phyloP scores from a whole-genome alignment of 2,113 vertebrate genomes.

The Larimichthys crocea region DNA sequence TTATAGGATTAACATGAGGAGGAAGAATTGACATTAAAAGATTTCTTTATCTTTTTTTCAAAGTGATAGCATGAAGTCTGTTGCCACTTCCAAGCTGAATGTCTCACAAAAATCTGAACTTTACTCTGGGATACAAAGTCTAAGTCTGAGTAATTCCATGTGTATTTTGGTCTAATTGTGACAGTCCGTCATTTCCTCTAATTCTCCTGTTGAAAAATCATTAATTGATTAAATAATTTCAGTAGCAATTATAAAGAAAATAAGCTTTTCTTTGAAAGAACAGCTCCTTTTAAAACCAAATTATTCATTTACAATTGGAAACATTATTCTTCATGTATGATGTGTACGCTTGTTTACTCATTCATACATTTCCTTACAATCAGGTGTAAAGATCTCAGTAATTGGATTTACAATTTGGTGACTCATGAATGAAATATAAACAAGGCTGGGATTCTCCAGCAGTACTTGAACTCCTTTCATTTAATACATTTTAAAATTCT shows the following conservation, averaged over 20 bases:
- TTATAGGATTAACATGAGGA: too few species aligned
- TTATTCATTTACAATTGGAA: background rate
- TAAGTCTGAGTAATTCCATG: background rate
- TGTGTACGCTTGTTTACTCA: background rate
- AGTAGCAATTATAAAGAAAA: background rate
- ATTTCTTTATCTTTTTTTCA: background rate
- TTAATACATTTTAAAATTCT: slow-evolving; percentile 1
- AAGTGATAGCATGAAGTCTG: background rate
- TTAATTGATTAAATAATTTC: background rate
- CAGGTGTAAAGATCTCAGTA: background rate
- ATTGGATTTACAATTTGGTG: background rate
- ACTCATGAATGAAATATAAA: background rate
- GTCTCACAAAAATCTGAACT: background rate
- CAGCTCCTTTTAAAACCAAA: background rate
- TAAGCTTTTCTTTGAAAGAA: background rate
- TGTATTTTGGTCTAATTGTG: background rate
- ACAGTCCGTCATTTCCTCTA: background rate
- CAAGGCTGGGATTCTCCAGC: background rate
- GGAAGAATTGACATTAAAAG: too few species aligned
- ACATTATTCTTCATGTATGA: background rate
- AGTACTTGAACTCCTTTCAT: background rate
- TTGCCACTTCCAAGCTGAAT: background rate
- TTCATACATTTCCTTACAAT: background rate
- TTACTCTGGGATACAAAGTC: background rate
- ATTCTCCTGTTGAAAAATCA: too few species aligned